Conservation (phyloP, 2,113 vertebrate species). For the Rhegmatorhina hoffmannsi region DNA sequence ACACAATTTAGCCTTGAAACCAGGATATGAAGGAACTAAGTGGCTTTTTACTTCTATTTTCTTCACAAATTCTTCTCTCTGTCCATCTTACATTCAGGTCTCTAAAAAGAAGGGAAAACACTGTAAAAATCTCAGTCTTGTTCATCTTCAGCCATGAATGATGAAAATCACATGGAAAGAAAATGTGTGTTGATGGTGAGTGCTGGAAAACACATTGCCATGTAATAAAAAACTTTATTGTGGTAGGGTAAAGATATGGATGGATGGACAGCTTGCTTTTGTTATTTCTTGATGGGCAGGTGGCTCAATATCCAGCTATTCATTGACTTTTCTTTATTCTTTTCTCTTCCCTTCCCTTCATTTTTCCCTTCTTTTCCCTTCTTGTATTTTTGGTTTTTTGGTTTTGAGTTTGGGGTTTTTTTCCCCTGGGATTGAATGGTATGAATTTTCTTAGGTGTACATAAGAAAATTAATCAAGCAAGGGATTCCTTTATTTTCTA, state of each 20-base stretch:
- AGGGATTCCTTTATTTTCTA: neutral
- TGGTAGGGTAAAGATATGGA: neutral
- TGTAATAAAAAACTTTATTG: neutral
- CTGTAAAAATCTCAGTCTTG: neutral
- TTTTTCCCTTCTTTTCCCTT: too few species aligned
- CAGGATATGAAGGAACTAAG: neutral
- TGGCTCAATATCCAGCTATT: neutral
- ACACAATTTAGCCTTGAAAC: neutral
- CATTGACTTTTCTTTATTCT: neutral
- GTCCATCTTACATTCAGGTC: neutral
- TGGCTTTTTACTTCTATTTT: neutral
- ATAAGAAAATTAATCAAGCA: neutral
- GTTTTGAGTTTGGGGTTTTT: too few species aligned
- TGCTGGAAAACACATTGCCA: neutral
- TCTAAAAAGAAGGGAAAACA: neutral
- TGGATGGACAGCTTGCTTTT: neutral
- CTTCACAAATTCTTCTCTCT: neutral
- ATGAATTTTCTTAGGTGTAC: neutral
- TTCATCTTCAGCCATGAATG: neutral
- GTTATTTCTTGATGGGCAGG: neutral
- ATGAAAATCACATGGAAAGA: neutral
- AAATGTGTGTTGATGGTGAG: neutral
- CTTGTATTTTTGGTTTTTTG: fast-evolving
- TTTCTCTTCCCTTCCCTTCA: neutral
- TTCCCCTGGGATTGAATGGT: neutral